Conservation (phyloP, 2,113 vertebrate species). For the Phoxinus phoxinus region DNA sequence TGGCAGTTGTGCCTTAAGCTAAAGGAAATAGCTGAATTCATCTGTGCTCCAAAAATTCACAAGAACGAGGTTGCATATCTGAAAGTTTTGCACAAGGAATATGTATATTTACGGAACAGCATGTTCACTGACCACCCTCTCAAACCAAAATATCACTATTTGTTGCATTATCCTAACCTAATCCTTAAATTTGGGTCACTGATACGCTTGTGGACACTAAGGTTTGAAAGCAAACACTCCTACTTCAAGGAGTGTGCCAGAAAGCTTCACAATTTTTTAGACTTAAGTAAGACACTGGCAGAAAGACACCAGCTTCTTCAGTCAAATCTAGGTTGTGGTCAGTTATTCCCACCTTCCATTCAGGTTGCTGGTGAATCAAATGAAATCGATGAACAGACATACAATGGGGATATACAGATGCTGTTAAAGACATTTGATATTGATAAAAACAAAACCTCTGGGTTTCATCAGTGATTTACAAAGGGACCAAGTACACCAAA, state of each 20-base stretch:
- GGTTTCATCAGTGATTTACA: neutral
- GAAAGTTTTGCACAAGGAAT: too few relatives aligned
- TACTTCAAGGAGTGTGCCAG: slow-evolving; percentile 55
- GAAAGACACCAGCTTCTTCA: slow-evolving; percentile 56
- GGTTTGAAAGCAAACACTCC: slow-evolving; percentile 57
- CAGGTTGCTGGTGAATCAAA: slow-evolving; percentile 24
- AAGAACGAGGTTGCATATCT: too few relatives aligned
- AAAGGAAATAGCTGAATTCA: too few relatives aligned
- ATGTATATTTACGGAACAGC: too few relatives aligned
- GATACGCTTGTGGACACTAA: slow-evolving; percentile 47
- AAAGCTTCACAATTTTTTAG: slow-evolving; percentile 57
- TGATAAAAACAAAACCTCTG: slow-evolving; percentile 56
- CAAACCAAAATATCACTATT: too few relatives aligned
- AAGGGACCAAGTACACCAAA: neutral
- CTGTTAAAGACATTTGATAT: slow-evolving; percentile 44
- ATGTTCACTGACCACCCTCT: too few relatives aligned
- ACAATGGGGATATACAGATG: slow-evolving; percentile 39
- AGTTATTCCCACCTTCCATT: slow-evolving; percentile 49
- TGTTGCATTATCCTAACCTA: too few relatives aligned
- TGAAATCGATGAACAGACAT: slow-evolving; percentile 8
- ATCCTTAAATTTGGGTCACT: too few relatives aligned
- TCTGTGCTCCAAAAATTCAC: too few relatives aligned
- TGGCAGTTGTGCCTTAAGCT: neutral
- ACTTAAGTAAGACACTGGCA: slow-evolving; percentile 55
- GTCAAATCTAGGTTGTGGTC: slow-evolving; percentile 44